These are phyloP conservation scores for Drosophila trapezifrons DNA, from an alignment of 1,140 invertebrate species.

Conservation along the genomic window DNA sequence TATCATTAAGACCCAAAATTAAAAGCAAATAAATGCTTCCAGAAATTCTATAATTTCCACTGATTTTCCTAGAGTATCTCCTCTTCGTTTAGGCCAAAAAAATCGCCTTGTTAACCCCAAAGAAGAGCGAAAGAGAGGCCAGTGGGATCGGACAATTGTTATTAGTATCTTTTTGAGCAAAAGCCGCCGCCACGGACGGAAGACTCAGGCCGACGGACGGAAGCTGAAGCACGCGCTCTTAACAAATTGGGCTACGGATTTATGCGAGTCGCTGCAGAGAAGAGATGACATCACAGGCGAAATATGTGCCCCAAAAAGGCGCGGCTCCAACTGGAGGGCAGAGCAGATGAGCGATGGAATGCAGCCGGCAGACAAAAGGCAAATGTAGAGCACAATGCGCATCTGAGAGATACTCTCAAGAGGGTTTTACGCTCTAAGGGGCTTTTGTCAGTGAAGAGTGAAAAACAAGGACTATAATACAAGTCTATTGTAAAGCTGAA, in stretches of 20 bases:
- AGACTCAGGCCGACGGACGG: constrained; percentile 14
- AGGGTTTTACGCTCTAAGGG: not conserved
- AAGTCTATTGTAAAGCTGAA: no score
- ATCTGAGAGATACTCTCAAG: constrained; percentile 4
- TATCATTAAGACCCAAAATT: no score
- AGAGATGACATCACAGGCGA: constrained; percentile 72
- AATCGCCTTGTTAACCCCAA: constrained; percentile 37
- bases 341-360: constrained; percentile 55
- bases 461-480: constrained; percentile 13
- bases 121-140: constrained; percentile 48
- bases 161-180: constrained; percentile 77
- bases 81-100: not conserved
- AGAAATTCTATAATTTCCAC: no score
- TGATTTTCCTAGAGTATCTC: constrained; percentile 34
- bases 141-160: constrained; percentile 76
- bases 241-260: constrained; percentile 80
- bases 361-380: constrained; percentile 44
- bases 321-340: constrained; percentile 51
- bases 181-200: constrained; percentile 55
- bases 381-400: constrained; percentile 36
- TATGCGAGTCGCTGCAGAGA: constrained; percentile 52
- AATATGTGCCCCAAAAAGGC: constrained; percentile 76
- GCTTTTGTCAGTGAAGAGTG: constrained; percentile 36
- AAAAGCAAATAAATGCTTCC: no score
- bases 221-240: constrained; percentile 79